phyloP scores from a whole-genome alignment of 2,113 vertebrate genomes.

The Alouatta palliata region DNA sequence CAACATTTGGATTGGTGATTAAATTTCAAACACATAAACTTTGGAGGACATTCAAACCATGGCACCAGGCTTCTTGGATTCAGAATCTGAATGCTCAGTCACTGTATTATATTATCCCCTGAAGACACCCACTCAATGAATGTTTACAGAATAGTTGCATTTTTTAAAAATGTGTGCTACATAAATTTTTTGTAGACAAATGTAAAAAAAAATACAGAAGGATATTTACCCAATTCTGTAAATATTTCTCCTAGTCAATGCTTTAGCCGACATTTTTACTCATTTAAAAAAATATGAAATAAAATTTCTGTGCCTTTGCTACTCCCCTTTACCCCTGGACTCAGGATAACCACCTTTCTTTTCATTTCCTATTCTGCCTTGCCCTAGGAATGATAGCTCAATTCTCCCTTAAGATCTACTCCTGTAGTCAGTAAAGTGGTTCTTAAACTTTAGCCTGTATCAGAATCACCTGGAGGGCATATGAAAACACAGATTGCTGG shows the following conservation, averaged over 20 bases:
- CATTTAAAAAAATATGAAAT: background rate
- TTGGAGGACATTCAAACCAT: too few species aligned
- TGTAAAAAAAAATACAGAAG: background rate
- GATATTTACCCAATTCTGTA: background rate
- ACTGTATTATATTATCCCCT: too few species aligned
- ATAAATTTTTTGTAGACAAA: conserved; percentile 16
- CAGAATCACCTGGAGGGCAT: background rate
- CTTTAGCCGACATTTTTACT: background rate
- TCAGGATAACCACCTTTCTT: background rate
- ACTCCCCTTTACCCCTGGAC: background rate
- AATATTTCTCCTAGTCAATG: conserved; percentile 3
- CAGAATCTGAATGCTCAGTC: too few species aligned
- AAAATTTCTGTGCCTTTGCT: background rate
- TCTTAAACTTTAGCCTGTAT: background rate
- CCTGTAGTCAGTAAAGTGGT: background rate
- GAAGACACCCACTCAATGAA: too few species aligned
- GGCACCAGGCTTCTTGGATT: too few species aligned
- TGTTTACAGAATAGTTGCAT: too few species aligned
- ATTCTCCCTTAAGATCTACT: background rate
- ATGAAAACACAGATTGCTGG: background rate
- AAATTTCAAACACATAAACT: too few species aligned
- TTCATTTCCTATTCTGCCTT: background rate
- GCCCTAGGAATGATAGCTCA: background rate
- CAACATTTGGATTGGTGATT: too few species aligned
- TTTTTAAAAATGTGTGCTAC: background rate